Evolutionary conservation across 2,797 vertebrate genomes (phyloP), one percentile per base, ranked within the genome.

Genomic region (Coregonus sp.): DNA sequence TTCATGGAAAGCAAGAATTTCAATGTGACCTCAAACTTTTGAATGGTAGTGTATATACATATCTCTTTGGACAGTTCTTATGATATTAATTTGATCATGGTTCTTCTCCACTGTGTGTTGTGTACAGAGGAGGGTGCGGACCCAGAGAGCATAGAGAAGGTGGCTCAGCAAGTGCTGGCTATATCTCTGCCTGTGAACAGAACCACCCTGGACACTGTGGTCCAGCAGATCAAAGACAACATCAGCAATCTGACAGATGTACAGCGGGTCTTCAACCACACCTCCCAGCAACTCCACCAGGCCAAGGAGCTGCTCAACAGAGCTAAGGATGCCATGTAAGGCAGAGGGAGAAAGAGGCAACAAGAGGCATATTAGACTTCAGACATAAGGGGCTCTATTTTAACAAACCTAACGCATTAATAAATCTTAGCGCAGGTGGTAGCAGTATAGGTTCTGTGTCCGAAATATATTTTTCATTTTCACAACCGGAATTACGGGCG

Each of bases 51-150:
- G 25, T 25, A 25, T 25, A 25, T 25, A 25, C 25, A 25, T 25
- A 25, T 33, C 37, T 40, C 37, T 40, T 40, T 7, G 37, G 37
- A 40, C 11, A 40, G 5, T n/a, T 61, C 18, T 20, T 61, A 20
- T 61, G n/a, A 31, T 25, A 52, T 20, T 15, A 20, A n/a, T 72
- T 66, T 11, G 14, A 40, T 40, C 2, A 12, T 70, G 51, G 40
- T 56, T 72, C 31, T 54, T 7, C 16, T 74, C 25, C 40, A 75
- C 20, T 72, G 37, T 81, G 35, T 76, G 50, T 73, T 52, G 16
- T 72, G 11, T 69, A 37, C 86, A 98, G 96, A 95, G 91, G 96
- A 97, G 79, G 96, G 96, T 70, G 96, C 95, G 0, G 96, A 97
- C 81, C 95, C 95, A 0, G 92, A 92, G 81, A 97, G 95, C 90